Conservation (phyloP, 1,140 invertebrate genomes). For the Hyles vespertilio region DNA sequence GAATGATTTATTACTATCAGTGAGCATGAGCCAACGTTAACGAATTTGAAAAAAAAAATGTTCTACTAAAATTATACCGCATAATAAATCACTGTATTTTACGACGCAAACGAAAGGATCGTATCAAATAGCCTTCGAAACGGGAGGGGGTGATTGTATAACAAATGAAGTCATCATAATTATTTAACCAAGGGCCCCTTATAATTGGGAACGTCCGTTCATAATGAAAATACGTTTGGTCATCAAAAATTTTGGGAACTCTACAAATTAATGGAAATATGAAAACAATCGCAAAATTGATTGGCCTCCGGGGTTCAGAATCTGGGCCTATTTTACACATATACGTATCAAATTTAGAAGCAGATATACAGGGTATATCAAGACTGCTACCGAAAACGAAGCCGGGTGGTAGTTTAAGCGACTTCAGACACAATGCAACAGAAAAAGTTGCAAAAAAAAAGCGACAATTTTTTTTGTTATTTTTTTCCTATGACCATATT, state of each 20-base stretch:
- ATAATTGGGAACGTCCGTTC: conserved; percentile 15
- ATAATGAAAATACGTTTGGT: conserved; percentile 14
- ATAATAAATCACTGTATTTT: conserved; percentile 19
- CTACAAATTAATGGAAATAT: conserved; percentile 13
- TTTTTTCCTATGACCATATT: too few species aligned
- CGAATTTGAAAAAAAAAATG: conserved; percentile 14
- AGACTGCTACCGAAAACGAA: too few species aligned
- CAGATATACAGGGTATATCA: too few species aligned
- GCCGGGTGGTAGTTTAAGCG: too few species aligned
- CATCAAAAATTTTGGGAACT: conserved; percentile 14
- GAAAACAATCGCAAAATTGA: conserved; percentile 8
- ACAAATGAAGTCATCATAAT: conserved; percentile 19
- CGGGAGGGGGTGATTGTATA: conserved; percentile 9
- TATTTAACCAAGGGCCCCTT: conserved; percentile 16
- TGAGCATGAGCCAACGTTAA: conserved; percentile 15
- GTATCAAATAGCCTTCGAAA: conserved; percentile 17
- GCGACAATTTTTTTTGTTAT: too few species aligned
- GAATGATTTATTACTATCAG: conserved; percentile 32
- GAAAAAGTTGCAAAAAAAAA: too few species aligned
- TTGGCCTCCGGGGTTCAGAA: too few species aligned
- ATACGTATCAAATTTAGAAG: too few species aligned
- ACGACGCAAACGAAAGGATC: conserved; percentile 13
- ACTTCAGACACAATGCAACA: too few species aligned
- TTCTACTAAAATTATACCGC: conserved; percentile 18
- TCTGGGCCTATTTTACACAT: too few species aligned